Conservation (phyloP, 2,888 invertebrate genomes). For the Colletes collaris region DNA sequence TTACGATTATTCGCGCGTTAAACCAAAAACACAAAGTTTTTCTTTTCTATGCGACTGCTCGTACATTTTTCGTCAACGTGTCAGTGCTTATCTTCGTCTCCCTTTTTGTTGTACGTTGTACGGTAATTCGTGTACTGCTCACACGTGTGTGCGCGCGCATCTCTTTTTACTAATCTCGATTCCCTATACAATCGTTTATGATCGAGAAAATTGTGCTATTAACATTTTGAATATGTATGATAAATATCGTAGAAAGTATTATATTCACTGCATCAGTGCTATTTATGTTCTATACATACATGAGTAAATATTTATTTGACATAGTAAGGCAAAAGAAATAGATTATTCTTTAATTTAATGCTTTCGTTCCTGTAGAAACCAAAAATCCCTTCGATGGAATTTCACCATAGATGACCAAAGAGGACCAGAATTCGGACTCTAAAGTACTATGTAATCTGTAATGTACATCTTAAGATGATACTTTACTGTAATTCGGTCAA, state of each 20-base stretch:
- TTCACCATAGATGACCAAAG: background rate
- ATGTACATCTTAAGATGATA: background rate
- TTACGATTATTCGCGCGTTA: no score
- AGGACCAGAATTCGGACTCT: background rate
- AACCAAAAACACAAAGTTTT: no score
- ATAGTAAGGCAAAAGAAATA: background rate
- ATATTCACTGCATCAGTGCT: no score
- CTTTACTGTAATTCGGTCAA: background rate
- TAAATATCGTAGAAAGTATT: no score
- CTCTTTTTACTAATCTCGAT: background rate
- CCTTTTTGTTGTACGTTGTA: background rate
- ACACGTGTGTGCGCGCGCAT: no score
- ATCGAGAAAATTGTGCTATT: no score
- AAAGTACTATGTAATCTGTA: no score
- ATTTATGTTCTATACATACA: background rate
- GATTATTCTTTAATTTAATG: no score
- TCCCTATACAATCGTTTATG: background rate
- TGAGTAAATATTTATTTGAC: background rate
- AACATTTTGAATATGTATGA: no score
- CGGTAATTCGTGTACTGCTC: background rate
- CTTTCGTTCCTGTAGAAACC: background rate
- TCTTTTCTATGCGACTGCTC: background rate
- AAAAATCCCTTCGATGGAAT: background rate
- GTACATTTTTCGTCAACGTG: background rate
- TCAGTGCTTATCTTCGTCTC: background rate